Conservation (phyloP, 1,140 invertebrate species). For the Bombus superbus region DNA sequence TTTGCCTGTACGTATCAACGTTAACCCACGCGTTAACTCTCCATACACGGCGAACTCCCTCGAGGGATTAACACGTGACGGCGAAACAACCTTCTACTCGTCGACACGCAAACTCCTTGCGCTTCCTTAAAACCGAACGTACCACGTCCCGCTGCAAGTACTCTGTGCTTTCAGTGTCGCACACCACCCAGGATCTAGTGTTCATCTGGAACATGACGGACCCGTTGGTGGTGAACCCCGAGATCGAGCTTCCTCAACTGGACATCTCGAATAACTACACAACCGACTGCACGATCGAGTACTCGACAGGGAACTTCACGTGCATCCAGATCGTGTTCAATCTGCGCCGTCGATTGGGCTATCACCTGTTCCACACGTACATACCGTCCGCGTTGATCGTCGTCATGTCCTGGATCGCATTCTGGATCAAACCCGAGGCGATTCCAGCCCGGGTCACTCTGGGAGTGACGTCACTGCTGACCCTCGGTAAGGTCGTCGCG, state of each 20-base stretch:
- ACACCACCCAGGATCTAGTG: constrained; percentile 92
- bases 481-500: constrained; percentile 85
- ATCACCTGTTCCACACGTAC: constrained; percentile 95
- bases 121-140: background rate
- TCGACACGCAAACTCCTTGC: background rate
- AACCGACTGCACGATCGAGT: constrained; percentile 93
- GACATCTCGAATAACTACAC: constrained; percentile 95
- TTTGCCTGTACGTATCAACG: background rate
- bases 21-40: background rate
- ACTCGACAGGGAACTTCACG: constrained; percentile 95
- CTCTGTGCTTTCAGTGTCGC: constrained; percentile 86
- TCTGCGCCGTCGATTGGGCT: constrained; percentile 90
- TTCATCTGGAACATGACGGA: constrained; percentile 95
- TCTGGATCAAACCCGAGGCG: constrained; percentile 96
- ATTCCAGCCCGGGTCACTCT: constrained; percentile 92
- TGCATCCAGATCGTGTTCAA: constrained; percentile 94
- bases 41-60: background rate
- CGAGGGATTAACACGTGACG: background rate
- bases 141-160: background rate
- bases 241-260: constrained; percentile 93
- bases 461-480: constrained; percentile 92
- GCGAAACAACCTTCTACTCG: background rate
- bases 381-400: constrained; percentile 95
- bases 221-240: constrained; percentile 92
- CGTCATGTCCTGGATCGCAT: constrained; percentile 96